phyloP scores from a whole-genome alignment of 2,113 vertebrate genomes.

The Anser cygnoides region DNA sequence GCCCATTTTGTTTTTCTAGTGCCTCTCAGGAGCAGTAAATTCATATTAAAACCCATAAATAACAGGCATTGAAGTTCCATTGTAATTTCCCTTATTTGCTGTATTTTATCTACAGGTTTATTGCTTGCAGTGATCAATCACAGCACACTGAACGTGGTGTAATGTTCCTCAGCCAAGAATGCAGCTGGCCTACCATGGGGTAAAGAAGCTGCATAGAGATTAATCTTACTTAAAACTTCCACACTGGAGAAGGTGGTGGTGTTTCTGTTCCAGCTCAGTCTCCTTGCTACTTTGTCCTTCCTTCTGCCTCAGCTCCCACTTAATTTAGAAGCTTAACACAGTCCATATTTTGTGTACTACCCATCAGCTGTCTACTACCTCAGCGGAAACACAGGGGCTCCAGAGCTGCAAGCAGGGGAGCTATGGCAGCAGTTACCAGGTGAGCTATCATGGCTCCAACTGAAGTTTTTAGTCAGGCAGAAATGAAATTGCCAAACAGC shows the following conservation, averaged over 20 bases:
- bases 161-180: neutral
- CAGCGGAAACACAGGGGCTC: neutral
- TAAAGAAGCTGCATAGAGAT: neutral
- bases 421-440: neutral
- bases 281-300: neutral
- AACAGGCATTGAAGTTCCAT: neutral
- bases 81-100: neutral
- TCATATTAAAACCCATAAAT: constrained; percentile 6
- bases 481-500: neutral
- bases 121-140: neutral
- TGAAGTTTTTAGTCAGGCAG: neutral
- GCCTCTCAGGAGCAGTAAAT: neutral
- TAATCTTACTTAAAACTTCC: neutral
- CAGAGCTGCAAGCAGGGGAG: neutral
- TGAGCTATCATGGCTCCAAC: neutral
- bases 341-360: neutral
- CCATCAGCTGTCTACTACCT: neutral
- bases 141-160: neutral
- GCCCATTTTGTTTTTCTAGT: neutral
- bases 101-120: neutral
- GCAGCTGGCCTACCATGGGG: neutral
- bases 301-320: neutral
- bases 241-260: neutral
- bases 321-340: neutral
- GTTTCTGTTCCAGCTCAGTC: neutral